phyloP scores from a whole-genome alignment of 2,113 vertebrate genomes.

The Ia io region DNA sequence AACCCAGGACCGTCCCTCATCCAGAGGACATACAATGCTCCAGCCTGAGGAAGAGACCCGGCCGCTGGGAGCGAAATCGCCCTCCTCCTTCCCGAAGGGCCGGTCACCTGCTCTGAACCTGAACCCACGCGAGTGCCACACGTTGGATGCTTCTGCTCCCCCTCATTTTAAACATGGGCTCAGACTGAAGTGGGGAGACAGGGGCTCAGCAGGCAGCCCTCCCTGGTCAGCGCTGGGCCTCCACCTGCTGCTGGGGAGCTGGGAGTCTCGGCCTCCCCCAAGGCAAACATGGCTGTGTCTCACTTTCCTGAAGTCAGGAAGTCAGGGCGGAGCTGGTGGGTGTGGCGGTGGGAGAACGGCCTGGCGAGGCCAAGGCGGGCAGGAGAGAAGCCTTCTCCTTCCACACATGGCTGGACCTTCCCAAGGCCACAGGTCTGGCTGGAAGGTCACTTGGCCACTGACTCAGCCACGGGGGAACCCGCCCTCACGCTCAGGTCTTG shows the following conservation, averaged over 20 bases:
- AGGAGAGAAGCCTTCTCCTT: not conserved
- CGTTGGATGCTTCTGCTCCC: too few relatives aligned
- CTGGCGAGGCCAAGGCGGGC: fast-evolving
- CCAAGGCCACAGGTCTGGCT: not conserved
- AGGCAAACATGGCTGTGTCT: fast-evolving
- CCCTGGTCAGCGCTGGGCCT: too few relatives aligned
- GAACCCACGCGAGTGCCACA: too few relatives aligned
- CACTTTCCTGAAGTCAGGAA: not conserved
- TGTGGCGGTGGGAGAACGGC: fast-evolving
- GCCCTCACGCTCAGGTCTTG: not conserved
- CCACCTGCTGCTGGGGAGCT: too few relatives aligned
- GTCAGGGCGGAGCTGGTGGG: not conserved
- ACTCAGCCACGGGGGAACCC: too few relatives aligned
- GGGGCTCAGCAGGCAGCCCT: not conserved
- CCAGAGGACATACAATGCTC: not conserved
- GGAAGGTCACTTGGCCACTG: not conserved
- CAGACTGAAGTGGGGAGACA: not conserved
- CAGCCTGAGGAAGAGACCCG: not conserved
- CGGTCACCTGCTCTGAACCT: not conserved
- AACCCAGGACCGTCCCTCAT: not conserved
- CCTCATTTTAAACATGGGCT: not conserved
- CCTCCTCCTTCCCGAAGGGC: too few relatives aligned
- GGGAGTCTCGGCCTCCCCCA: not conserved
- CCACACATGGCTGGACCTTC: too few relatives aligned
- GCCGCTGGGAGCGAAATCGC: not conserved